These are phyloP conservation scores for Oikopleura vanhoeffeni DNA, from an alignment of 23 tunicate genomes.

Conservation along the genomic window DNA sequence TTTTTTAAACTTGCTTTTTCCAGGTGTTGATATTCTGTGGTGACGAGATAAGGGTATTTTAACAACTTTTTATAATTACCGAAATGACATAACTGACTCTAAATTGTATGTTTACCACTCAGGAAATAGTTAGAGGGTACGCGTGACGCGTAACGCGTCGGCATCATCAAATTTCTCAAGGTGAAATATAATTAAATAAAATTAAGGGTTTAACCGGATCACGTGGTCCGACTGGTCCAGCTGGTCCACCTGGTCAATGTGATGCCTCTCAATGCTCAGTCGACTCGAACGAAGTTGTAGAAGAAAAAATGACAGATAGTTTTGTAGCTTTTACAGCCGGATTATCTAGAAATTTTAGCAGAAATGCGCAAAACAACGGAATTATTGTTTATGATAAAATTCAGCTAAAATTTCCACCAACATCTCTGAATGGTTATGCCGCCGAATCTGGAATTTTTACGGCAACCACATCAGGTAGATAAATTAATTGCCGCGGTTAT, in stretches of 20 bases:
- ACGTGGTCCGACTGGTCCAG: conserved; percentile 5
- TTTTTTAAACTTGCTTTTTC: no score
- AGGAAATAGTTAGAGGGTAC: no score
- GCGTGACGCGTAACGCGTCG: no score
- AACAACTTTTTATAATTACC: no score
- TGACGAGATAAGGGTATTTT: no score
- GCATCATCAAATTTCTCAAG: no score
- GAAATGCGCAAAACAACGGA: neutral
- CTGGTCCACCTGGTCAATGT: neutral
- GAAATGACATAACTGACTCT: no score
- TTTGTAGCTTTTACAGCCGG: conserved; percentile 7
- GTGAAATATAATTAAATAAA: no score
- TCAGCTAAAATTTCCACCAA: neutral
- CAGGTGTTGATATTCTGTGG: no score
- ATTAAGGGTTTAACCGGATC: neutral
- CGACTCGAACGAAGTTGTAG: neutral
- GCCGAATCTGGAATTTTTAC: neutral
- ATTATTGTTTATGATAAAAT: neutral
- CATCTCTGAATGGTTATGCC: neutral
- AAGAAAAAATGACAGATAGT: neutral
- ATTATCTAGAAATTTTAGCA: neutral
- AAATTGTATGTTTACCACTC: no score
- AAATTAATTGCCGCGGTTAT: no score
- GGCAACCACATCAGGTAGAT: neutral
- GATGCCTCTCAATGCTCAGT: neutral